Percentiles rank a stretch among this genome's conserved stretches.
These are phyloP conservation scores for Spongilla lacustris DNA, from an alignment of 37 sponge, comb jelly and placozoan species.

Conservation along the genomic window DNA sequence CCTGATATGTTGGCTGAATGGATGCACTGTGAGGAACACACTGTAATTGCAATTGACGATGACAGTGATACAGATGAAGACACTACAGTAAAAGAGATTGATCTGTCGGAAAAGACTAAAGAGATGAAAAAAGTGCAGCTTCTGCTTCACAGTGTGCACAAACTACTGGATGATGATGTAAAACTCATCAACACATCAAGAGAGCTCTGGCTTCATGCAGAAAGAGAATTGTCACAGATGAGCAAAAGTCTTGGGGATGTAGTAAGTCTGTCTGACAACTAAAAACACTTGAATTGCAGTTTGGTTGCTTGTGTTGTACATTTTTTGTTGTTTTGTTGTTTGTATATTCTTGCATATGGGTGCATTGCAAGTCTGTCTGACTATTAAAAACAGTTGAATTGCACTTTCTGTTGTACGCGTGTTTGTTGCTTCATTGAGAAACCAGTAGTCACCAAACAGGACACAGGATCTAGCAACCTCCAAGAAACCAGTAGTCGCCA, in stretches of 20 bases:
- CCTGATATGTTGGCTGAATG: background rate
- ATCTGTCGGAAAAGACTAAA: background rate
- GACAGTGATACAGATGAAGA: background rate
- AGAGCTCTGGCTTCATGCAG: background rate
- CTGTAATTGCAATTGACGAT: background rate
- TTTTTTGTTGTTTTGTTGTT: too few relatives aligned
- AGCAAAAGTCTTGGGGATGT: background rate
- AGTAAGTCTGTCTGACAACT: background rate
- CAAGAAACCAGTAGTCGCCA: too few relatives aligned
- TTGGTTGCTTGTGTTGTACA: too few relatives aligned
- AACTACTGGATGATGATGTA: background rate
- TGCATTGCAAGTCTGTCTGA: too few relatives aligned
- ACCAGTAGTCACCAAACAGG: too few relatives aligned
- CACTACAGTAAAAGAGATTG: background rate
- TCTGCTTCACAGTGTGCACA: background rate
- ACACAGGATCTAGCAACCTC: too few relatives aligned
- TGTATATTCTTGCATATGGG: too few relatives aligned
- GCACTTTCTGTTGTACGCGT: too few relatives aligned
- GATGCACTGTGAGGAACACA: background rate
- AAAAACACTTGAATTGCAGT: too few relatives aligned
- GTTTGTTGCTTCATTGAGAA: too few relatives aligned
- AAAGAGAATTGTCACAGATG: background rate
- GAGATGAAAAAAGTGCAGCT: background rate
- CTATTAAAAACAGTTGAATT: too few relatives aligned
- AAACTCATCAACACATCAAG: background rate